Evolutionary conservation across 2,797 vertebrate species (phyloP).

Genomic region (Cirrhinus molitorella): DNA sequence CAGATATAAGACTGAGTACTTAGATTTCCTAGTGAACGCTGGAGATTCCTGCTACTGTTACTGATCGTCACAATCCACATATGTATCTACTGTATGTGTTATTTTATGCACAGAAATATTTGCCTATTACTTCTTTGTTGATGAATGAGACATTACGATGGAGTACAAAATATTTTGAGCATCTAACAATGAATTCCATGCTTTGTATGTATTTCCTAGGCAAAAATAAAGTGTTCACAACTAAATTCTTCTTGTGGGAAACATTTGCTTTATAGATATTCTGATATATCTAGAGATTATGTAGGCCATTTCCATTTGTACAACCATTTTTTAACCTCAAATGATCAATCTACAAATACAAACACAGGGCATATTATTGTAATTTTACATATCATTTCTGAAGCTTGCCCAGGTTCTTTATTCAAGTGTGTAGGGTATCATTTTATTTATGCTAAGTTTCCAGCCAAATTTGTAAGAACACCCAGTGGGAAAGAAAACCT

Average conservation of each 20-base stretch:
- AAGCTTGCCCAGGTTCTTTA: background rate
- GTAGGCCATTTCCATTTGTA: background rate
- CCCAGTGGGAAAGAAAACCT: conserved; percentile 49
- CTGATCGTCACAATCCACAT: conserved; percentile 47
- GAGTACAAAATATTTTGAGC: background rate
- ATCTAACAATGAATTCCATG: background rate
- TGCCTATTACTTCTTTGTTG: background rate
- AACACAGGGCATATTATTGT: background rate
- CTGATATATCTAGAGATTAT: background rate
- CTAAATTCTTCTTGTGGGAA: background rate
- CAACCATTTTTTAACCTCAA: background rate
- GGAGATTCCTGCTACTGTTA: conserved; percentile 49
- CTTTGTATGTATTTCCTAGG: background rate
- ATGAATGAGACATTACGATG: background rate
- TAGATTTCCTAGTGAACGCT: conserved; percentile 55
- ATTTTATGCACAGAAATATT: background rate
- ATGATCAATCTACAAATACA: background rate
- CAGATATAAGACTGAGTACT: conserved; percentile 67
- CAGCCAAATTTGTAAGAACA: conserved; percentile 37
- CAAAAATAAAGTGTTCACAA: background rate
- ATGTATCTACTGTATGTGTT: background rate
- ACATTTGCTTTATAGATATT: background rate
- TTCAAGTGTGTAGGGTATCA: conserved; percentile 4
- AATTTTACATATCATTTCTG: background rate
- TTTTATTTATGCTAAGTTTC: conserved; percentile 19